Evolutionary conservation across 2,113 vertebrate species (phyloP), one percentile per base, ranked within the genome.

Genomic region (Erythrolamprus reginae): DNA sequence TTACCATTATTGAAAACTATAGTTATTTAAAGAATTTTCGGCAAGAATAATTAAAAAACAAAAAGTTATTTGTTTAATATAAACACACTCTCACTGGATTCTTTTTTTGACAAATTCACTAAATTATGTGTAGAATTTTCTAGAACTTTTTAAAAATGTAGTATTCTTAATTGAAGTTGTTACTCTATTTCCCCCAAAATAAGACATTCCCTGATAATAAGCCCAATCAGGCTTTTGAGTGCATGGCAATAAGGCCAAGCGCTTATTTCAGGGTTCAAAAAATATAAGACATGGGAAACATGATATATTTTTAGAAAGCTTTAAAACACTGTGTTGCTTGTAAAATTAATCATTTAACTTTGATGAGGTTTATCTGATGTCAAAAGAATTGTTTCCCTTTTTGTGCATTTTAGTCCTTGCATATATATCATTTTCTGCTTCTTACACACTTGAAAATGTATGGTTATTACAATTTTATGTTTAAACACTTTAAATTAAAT

Each of bases 401-500:
- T 52, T 87, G 92, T 5, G 82, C n/a, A 70, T 88, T 89, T 84
- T 83, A n/a, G 45, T 17, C 51, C 13, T 1, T 33, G n/a, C n/a
- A n/a, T n/a, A 45, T 45, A 50, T 83, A n/a, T n/a, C 15, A 26
- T 85, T 93, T 70, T 93, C 87, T 45, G 3, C 19, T 50, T 51
- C 28, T 83, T 88, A 77, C 28, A 88, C 21, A 61, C 5, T 94
- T 82, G 47, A 82, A 89, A 45, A 19, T 5, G 51, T 84, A 84
- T 91, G 56, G 82, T 0, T 51, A 13, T 51, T 92, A 61, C 83
- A 3, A 47, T 82, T 24, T 38, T 92, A 55, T 52, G 45, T 90
- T 87, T 94, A 51, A 88, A 84, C 38, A 92, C 48, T 48, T 91
- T 87, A 70, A 70, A 70, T 70, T 38, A n/a, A 70, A 82, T 93